Conservation (phyloP, 2,113 vertebrate species). For the Macrotus californicus region DNA sequence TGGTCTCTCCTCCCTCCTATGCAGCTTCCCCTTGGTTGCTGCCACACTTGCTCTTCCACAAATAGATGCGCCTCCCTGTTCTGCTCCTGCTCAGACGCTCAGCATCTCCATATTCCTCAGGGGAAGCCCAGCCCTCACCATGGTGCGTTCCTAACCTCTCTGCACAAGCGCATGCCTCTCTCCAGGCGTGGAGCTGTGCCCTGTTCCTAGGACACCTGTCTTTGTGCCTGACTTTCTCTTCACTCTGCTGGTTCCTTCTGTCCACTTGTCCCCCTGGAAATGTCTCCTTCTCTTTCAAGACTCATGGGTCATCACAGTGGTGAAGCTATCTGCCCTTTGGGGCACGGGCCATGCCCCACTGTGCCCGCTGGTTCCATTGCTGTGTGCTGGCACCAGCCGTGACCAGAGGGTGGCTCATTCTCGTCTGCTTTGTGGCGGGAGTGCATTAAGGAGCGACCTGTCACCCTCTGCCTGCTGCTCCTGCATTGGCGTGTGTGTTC, state of each 20-base stretch:
- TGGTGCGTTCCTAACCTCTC: not conserved
- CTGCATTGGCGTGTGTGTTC: not conserved
- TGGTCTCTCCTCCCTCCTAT: not conserved
- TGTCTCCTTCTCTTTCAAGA: not conserved
- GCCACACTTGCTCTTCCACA: not conserved
- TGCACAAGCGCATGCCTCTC: too few species aligned
- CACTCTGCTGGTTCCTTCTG: not conserved
- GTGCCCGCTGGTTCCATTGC: not conserved
- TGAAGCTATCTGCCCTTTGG: not conserved
- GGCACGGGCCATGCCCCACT: not conserved
- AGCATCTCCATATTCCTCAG: not conserved
- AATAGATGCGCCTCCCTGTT: rapidly evolving
- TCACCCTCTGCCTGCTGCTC: too few species aligned
- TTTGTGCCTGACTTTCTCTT: not conserved
- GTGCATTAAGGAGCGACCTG: rapidly evolving
- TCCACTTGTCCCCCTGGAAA: not conserved
- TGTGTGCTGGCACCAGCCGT: not conserved
- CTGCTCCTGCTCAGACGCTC: not conserved
- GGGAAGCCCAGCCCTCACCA: rapidly evolving
- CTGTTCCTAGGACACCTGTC: not conserved
- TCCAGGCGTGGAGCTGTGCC: rapidly evolving
- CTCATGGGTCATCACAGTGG: not conserved
- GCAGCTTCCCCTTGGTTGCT: too few species aligned
- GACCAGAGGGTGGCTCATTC: not conserved
- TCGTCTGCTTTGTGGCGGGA: not conserved